Evolutionary conservation across 2,888 invertebrate genomes (phyloP).

Genomic region (Sepiola atlantica): DNA sequence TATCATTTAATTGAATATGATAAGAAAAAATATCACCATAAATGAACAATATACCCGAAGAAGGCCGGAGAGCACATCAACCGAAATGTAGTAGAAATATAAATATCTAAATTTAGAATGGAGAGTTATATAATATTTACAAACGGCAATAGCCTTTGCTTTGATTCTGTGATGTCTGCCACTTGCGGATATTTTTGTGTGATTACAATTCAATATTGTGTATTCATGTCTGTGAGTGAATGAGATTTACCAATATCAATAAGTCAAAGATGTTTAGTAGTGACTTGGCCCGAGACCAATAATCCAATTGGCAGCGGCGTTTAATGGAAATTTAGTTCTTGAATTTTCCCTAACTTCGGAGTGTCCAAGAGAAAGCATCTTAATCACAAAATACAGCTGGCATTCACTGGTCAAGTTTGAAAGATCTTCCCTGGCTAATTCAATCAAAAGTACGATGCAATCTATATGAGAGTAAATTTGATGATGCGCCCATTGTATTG

Average conservation of each 20-base stretch:
- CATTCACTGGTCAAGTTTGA: not conserved
- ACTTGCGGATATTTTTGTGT: not conserved
- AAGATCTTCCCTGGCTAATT: not conserved
- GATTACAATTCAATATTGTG: not conserved
- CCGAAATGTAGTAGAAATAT: not conserved
- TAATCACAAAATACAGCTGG: constrained; percentile 12
- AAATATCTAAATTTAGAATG: not conserved
- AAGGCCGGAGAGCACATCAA: too few relatives aligned
- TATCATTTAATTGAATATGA: too few relatives aligned
- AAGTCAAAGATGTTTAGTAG: not conserved
- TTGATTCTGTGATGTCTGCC: not conserved
- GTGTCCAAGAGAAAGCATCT: not conserved
- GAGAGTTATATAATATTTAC: not conserved
- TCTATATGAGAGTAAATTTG: not conserved
- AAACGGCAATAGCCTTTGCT: not conserved
- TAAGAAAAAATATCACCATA: too few relatives aligned
- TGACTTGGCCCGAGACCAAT: not conserved
- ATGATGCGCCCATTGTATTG: not conserved
- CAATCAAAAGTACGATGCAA: not conserved
- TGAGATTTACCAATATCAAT: not conserved
- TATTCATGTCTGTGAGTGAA: not conserved
- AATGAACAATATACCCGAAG: too few relatives aligned
- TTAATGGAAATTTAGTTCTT: not conserved
- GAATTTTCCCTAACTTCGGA: not conserved
- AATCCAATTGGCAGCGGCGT: constrained; percentile 4